phyloP scores from a whole-genome alignment of 2,113 vertebrate genomes.

The Urocynchramus pylzowi region DNA sequence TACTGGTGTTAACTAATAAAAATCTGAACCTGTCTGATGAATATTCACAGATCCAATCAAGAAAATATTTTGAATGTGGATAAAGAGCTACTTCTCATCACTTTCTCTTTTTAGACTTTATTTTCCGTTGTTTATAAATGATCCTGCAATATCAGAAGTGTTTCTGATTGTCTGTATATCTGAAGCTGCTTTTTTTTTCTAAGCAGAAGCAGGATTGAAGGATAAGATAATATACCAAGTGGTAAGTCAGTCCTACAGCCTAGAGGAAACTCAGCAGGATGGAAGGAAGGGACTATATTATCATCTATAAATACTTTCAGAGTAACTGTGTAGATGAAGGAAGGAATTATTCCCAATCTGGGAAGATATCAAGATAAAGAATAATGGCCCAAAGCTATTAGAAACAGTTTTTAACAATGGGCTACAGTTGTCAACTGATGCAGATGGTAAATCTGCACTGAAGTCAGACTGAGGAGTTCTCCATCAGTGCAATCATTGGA shows the following conservation, averaged over 20 bases:
- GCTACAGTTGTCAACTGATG: not conserved
- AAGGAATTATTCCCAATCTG: slow-evolving; percentile 11
- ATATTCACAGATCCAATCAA: not conserved
- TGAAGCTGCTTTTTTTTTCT: not conserved
- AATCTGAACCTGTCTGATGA: not conserved
- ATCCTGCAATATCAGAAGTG: not conserved
- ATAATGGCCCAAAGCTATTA: not conserved
- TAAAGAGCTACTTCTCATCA: not conserved
- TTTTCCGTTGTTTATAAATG: not conserved
- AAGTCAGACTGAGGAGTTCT: not conserved
- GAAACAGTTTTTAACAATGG: not conserved
- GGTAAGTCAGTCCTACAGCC: not conserved
- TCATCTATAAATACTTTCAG: not conserved
- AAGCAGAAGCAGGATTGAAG: not conserved
- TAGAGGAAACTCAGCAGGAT: not conserved
- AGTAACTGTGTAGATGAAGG: not conserved
- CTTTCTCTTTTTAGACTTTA: not conserved
- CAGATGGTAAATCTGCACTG: not conserved
- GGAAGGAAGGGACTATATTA: not conserved
- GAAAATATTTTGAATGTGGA: not conserved
- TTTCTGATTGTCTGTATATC: not conserved
- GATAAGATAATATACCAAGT: not conserved
- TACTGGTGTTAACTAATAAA: not conserved
- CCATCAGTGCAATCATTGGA: not conserved
- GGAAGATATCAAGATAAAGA: not conserved